Evolutionary conservation across 2,113 vertebrate species (phyloP).

Genomic region (Tretioscincus oriximinensis): DNA sequence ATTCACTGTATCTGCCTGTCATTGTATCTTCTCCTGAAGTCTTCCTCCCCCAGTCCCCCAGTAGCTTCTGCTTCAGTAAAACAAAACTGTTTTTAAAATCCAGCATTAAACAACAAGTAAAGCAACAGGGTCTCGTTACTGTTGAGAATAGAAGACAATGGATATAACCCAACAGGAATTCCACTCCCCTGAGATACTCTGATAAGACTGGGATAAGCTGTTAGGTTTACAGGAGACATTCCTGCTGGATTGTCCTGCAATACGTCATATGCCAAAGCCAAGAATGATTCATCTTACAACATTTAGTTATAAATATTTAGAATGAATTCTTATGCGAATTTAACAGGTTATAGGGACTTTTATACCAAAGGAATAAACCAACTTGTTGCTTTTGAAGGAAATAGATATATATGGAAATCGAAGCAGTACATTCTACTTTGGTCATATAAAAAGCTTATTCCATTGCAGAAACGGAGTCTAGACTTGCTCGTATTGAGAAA

Average conservation of each 20-base stretch:
- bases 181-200: background rate
- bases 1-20: background rate
- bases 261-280: background rate
- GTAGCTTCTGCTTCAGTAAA: background rate
- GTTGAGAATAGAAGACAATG: background rate
- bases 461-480: background rate
- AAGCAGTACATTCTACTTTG: background rate
- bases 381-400: slow-evolving; percentile 51
- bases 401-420: slow-evolving; percentile 19
- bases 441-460: rapidly evolving
- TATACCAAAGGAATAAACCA: background rate
- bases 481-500: slow-evolving; percentile 12
- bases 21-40: rapidly evolving
- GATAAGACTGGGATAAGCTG: background rate
- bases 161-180: background rate
- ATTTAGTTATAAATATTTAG: background rate
- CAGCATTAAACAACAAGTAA: background rate
- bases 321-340: slow-evolving; percentile 20
- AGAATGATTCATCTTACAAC: background rate
- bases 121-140: background rate
- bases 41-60: background rate
- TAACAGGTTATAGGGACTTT: background rate
- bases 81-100: background rate
- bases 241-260: background rate
- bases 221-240: background rate